Conservation (phyloP, 2,797 vertebrate species). For the Anabas testudineus region DNA sequence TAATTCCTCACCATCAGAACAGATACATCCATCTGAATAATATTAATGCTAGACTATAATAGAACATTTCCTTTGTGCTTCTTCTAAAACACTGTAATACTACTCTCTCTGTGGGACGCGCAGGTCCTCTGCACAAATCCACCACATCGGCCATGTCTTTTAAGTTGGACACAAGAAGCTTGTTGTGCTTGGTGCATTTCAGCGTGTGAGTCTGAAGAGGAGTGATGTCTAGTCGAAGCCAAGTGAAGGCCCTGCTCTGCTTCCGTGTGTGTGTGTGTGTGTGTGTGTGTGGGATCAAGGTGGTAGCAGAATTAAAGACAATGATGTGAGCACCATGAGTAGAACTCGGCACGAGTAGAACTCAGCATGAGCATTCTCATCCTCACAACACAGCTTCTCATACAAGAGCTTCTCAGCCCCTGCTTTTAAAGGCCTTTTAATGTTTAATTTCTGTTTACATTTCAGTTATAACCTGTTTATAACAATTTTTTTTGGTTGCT, state of each 20-base stretch:
- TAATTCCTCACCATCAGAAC: constrained; percentile 34
- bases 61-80: constrained; percentile 69
- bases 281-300: neutral
- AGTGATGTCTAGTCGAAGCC: neutral
- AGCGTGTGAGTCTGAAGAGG: constrained; percentile 4
- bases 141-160: neutral
- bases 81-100: constrained; percentile 60
- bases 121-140: constrained; percentile 12
- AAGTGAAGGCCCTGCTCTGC: neutral
- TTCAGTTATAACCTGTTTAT: too few species aligned
- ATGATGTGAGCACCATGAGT: constrained; percentile 15
- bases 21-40: constrained; percentile 60
- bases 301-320: constrained; percentile 9
- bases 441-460: too few species aligned
- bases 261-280: neutral
- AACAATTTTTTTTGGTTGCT: too few species aligned
- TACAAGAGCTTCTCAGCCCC: too few species aligned
- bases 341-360: constrained; percentile 2
- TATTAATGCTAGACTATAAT: constrained; percentile 59
- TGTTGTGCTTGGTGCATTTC: constrained; percentile 19
- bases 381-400: too few species aligned
- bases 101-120: constrained; percentile 20
- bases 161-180: constrained; percentile 14
- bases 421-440: too few species aligned
- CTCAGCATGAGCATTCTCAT: neutral